A percentile compares a stretch with the other conserved stretches of the same genome.
phyloP scores from a whole-genome alignment of 2,888 invertebrate genomes.

The Trichogramma evanescens region DNA sequence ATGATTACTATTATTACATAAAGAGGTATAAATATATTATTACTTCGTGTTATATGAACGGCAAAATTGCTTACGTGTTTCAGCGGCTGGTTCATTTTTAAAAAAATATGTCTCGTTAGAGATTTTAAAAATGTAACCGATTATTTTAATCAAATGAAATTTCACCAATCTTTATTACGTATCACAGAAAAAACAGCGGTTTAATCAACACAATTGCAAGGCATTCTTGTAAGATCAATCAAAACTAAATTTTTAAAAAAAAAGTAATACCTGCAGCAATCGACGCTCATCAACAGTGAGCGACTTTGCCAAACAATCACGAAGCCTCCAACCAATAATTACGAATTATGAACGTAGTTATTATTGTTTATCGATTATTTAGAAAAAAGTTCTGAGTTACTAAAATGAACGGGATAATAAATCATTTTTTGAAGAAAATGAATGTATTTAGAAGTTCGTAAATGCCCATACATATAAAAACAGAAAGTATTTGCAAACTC shows the following conservation, averaged over 20 bases:
- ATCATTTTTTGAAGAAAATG: background rate
- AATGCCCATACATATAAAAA: constrained; percentile 3
- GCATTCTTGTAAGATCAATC: too few relatives aligned
- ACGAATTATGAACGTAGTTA: constrained; percentile 27
- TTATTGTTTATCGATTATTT: constrained; percentile 33
- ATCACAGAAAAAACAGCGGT: too few relatives aligned
- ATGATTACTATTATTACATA: constrained; percentile 10
- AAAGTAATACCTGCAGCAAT: background rate
- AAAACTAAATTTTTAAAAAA: too few relatives aligned
- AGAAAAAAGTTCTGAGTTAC: constrained; percentile 30
- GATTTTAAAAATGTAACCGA: background rate
- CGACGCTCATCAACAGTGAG: constrained; percentile 4
- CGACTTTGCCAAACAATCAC: constrained; percentile 11
- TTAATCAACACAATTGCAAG: too few relatives aligned
- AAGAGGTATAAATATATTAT: constrained; percentile 26
- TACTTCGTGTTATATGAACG: constrained; percentile 10
- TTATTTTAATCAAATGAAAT: background rate
- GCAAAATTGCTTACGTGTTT: constrained; percentile 13
- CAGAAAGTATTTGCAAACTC: constrained; percentile 4
- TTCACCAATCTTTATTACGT: background rate
- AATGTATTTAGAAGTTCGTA: background rate
- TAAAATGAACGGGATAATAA: constrained; percentile 27
- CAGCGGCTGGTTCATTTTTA: background rate
- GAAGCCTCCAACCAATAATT: constrained; percentile 19
- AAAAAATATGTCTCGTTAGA: background rate